phyloP scores from a whole-genome alignment of 2,797 vertebrate genomes.

The Furcifer pardalis region DNA sequence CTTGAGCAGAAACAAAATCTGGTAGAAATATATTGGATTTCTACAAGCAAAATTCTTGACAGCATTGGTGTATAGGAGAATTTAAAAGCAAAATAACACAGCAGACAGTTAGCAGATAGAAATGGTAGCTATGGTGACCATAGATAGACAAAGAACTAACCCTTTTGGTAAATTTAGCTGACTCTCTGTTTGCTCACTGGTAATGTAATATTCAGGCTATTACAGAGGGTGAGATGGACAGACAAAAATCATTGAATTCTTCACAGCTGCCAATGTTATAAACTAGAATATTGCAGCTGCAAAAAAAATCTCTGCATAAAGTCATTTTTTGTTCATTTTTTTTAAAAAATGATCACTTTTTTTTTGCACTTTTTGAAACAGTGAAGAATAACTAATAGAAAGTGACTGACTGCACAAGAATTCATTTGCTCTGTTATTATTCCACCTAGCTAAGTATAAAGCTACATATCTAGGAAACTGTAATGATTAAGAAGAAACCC shows the following conservation, averaged over 20 bases:
- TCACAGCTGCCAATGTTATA: conserved; percentile 46
- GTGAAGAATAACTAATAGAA: conserved; percentile 37
- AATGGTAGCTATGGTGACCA: conserved; percentile 76
- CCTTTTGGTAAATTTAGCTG: conserved; percentile 62
- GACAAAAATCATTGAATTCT: conserved; percentile 29
- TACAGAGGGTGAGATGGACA: conserved; percentile 55
- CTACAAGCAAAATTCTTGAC: conserved; percentile 66
- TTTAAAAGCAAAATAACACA: conserved; percentile 70
- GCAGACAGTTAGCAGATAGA: conserved; percentile 71
- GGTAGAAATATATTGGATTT: conserved; percentile 20
- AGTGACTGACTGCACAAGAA: conserved; percentile 42
- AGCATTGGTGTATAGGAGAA: conserved; percentile 63
- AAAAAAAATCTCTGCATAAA: not conserved
- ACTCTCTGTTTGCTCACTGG: conserved; percentile 62
- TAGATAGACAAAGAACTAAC: conserved; percentile 65
- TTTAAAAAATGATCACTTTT: not conserved
- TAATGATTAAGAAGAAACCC: conserved; percentile 7
- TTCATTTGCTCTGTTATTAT: conserved; percentile 35
- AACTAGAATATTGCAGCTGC: not conserved
- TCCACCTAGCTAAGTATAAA: conserved; percentile 30
- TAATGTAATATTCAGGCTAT: conserved; percentile 64
- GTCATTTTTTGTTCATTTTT: conserved; percentile 30
- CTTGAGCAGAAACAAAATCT: conserved; percentile 29
- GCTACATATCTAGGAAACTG: conserved; percentile 28
- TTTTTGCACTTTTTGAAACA: conserved; percentile 30